phyloP scores from a whole-genome alignment of 2,888 invertebrate species.

The Tanypteryx hageni region DNA sequence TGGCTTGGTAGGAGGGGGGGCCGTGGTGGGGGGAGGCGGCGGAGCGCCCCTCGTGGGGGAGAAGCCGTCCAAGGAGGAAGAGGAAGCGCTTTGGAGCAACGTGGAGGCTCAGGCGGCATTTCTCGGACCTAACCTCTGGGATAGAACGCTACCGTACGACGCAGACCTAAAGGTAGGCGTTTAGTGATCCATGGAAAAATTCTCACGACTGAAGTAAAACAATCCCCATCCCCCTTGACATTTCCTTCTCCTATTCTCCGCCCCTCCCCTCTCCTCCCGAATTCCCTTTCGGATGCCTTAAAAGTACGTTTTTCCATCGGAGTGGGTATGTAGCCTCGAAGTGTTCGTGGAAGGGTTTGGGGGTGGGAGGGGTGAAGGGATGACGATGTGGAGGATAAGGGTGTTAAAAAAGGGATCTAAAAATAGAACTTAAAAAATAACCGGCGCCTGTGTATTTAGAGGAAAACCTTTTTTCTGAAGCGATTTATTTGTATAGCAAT shows the following conservation, averaged over 20 bases:
- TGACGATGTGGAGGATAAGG: neutral
- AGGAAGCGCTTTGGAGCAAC: conserved; percentile 83
- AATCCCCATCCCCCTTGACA: neutral
- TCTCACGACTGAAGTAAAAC: neutral
- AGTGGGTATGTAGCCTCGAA: neutral
- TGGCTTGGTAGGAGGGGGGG: neutral
- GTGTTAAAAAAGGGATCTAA: neutral
- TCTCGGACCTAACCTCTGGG: conserved; percentile 97
- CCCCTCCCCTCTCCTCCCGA: neutral
- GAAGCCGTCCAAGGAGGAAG: conserved; percentile 60
- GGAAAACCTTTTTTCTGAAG: too few species aligned
- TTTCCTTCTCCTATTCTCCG: neutral
- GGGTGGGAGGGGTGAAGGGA: too few species aligned
- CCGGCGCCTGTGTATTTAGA: too few species aligned
- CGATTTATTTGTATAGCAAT: too few species aligned
- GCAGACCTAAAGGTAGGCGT: conserved; percentile 93
- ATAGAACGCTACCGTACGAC: conserved; percentile 94
- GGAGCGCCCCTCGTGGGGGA: neutral
- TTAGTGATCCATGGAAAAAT: neutral
- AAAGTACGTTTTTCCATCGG: neutral
- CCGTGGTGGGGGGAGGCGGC: neutral
- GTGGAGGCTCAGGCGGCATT: conserved; percentile 96
- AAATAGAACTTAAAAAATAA: neutral
- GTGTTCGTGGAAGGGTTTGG: neutral
- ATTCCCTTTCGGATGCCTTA: neutral